phyloP scores from a whole-genome alignment of 1,140 invertebrate species.

The Hylyphantes graminicola region DNA sequence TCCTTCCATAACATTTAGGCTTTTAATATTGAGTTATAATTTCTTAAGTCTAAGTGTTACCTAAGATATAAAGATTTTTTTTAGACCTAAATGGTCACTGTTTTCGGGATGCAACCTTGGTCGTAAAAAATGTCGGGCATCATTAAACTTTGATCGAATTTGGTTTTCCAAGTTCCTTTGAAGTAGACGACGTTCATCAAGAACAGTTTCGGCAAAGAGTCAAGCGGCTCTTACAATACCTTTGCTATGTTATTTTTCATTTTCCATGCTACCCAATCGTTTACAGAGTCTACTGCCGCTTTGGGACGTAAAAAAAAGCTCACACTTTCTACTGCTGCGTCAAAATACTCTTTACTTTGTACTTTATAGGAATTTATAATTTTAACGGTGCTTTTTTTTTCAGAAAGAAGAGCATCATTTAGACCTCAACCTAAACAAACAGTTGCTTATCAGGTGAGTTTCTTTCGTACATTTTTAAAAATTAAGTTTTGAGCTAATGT shows the following conservation, averaged over 20 bases:
- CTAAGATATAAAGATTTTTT: too few relatives aligned
- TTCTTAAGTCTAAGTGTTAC: too few relatives aligned
- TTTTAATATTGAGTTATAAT: too few relatives aligned
- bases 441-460: constrained; percentile 49
- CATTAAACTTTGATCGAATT: constrained; percentile 74
- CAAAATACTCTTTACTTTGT: constrained; percentile 39
- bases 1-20: too few relatives aligned
- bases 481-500: background rate
- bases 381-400: constrained; percentile 15
- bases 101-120: constrained; percentile 66
- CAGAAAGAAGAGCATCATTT: constrained; percentile 57
- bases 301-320: constrained; percentile 71
- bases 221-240: constrained; percentile 71
- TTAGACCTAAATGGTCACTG: constrained; percentile 74
- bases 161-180: constrained; percentile 79
- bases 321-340: constrained; percentile 54
- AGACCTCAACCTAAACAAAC: constrained; percentile 51
- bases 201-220: constrained; percentile 73
- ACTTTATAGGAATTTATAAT: constrained; percentile 37
- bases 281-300: constrained; percentile 71
- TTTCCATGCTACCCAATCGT: constrained; percentile 76
- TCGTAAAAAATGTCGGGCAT: constrained; percentile 65
- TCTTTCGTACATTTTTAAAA: background rate
- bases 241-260: constrained; percentile 76
- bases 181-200: constrained; percentile 85